Conservation (phyloP, 2,888 invertebrate species). For the Drosophila phalerata region DNA sequence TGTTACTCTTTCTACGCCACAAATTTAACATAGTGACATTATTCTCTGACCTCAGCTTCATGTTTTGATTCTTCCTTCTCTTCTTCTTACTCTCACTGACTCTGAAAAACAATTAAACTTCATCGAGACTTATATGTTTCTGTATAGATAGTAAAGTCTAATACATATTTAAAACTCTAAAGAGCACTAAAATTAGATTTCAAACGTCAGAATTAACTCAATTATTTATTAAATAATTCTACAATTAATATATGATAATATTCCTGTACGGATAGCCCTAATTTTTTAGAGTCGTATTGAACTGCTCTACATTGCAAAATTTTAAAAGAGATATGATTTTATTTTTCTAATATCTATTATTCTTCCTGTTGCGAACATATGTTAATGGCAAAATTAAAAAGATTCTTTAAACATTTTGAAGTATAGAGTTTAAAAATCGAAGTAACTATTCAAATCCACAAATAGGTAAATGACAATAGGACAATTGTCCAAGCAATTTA, state of each 20-base stretch:
- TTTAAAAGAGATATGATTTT: too few species aligned
- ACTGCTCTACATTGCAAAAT: too few species aligned
- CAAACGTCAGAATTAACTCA: too few species aligned
- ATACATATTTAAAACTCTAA: not conserved
- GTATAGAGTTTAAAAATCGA: not conserved
- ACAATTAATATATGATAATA: too few species aligned
- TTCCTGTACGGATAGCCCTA: too few species aligned
- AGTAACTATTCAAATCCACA: not conserved
- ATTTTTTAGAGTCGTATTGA: too few species aligned
- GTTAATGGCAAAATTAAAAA: too few species aligned
- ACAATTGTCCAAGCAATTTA: not conserved
- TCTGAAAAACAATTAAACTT: not conserved
- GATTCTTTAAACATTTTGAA: too few species aligned
- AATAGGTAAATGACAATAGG: not conserved
- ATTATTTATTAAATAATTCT: too few species aligned
- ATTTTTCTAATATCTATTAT: too few species aligned
- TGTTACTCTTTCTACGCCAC: constrained; percentile 3
- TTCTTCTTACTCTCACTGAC: not conserved
- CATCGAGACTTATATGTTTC: not conserved
- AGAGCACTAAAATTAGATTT: not conserved
- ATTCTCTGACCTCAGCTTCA: not conserved
- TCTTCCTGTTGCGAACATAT: too few species aligned
- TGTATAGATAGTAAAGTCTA: not conserved
- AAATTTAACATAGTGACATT: constrained; percentile 9
- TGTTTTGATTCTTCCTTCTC: not conserved